Conservation (phyloP, 2,113 vertebrate species). For the Canis aureus region DNA sequence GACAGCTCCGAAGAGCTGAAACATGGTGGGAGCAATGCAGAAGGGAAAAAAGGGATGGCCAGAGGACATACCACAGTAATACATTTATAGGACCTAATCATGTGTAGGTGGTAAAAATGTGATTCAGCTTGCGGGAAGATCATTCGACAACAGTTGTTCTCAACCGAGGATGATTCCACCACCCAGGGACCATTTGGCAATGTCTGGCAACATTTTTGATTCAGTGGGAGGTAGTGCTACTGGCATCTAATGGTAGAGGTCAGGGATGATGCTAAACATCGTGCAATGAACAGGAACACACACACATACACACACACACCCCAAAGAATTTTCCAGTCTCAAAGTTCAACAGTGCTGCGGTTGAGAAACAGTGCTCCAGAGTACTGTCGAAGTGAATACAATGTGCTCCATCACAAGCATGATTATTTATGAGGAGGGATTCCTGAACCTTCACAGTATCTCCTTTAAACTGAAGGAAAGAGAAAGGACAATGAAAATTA, state of each 20-base stretch:
- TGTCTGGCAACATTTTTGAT: background rate
- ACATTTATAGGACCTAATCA: background rate
- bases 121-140: background rate
- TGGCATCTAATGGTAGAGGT: background rate
- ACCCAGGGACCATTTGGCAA: background rate
- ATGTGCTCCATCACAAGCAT: no score
- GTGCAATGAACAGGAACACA: background rate
- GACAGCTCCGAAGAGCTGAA: background rate
- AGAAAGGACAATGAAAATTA: background rate
- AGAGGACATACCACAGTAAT: background rate
- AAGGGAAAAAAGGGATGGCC: background rate
- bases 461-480: background rate
- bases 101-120: background rate
- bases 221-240: accelerated
- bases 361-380: background rate
- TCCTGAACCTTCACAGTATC: background rate
- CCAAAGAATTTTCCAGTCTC: background rate
- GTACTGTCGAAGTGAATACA: background rate
- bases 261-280: background rate
- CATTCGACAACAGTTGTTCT: background rate
- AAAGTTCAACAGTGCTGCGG: background rate
- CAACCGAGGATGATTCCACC: background rate
- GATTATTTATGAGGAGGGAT: background rate
- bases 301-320: background rate
- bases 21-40: background rate